Percentiles rank a stretch among this genome's conserved stretches.
These are phyloP conservation scores for Saimiri boliviensis DNA, from an alignment of 2,113 vertebrate genomes.

Conservation along the genomic window DNA sequence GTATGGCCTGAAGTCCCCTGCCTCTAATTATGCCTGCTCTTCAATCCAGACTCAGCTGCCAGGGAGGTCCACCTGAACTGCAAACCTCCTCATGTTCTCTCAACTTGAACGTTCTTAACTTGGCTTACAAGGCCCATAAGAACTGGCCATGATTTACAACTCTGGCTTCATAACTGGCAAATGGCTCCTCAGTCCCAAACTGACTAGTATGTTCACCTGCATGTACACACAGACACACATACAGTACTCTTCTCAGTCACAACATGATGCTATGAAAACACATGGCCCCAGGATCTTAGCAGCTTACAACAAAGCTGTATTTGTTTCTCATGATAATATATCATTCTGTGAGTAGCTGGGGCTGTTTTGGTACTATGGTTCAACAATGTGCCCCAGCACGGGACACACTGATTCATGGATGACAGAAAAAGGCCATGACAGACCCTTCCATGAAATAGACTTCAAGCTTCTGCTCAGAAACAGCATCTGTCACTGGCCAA, in stretches of 20 bases:
- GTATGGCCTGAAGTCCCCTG: not conserved
- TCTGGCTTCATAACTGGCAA: not conserved
- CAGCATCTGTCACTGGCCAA: not conserved
- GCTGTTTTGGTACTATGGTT: not conserved
- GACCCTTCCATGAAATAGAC: too few relatives aligned
- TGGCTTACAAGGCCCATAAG: not conserved
- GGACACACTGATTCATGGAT: not conserved
- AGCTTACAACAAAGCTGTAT: not conserved
- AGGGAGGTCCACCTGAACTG: not conserved
- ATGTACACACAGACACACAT: not conserved
- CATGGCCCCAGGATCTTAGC: not conserved
- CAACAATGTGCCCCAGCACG: not conserved
- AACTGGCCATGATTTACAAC: not conserved
- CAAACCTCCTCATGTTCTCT: not conserved
- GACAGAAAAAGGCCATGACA: not conserved
- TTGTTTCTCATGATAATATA: not conserved
- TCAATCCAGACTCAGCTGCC: not conserved
- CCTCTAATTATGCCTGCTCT: rapidly evolving
- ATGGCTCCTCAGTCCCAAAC: too few relatives aligned
- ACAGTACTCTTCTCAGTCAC: not conserved
- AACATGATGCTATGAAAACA: not conserved
- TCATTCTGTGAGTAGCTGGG: too few relatives aligned
- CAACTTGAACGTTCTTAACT: not conserved
- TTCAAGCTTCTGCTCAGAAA: not conserved
- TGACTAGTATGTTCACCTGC: too few relatives aligned